Conservation (phyloP, 1,140 invertebrate genomes). For the Contarinia nasturtii region DNA sequence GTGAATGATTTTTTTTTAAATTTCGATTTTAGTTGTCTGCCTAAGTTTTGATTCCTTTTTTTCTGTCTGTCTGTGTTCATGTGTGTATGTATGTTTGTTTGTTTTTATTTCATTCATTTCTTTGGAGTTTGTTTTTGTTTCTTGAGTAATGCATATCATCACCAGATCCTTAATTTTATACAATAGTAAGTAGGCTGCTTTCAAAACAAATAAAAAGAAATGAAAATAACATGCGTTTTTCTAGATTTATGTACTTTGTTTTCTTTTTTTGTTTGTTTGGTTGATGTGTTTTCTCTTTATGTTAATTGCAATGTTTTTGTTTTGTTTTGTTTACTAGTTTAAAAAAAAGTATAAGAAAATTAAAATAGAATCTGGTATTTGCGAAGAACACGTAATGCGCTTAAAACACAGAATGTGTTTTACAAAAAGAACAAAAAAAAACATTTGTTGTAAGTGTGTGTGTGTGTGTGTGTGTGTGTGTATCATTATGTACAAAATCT, state of each 20-base stretch:
- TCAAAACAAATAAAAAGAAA: neutral
- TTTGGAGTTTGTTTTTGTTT: neutral
- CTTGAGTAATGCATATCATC: neutral
- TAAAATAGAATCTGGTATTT: conserved; percentile 11
- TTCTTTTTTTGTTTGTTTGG: neutral
- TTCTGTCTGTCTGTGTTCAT: neutral
- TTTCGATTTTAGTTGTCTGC: too few relatives aligned
- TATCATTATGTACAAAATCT: conserved; percentile 5
- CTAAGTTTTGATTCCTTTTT: neutral
- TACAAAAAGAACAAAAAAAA: neutral
- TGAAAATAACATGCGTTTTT: neutral
- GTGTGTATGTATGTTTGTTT: neutral
- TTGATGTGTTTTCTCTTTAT: neutral
- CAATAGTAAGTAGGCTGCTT: neutral
- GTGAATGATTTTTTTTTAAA: too few relatives aligned
- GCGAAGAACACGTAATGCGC: conserved; percentile 9
- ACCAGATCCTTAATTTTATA: too few relatives aligned
- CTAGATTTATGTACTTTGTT: neutral
- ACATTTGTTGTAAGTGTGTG: conserved; percentile 1
- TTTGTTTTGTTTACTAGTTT: too few relatives aligned
- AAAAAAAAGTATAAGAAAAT: conserved; percentile 5
- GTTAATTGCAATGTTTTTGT: neutral
- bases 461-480: conserved; percentile 3
- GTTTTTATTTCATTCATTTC: neutral
- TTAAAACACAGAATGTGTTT: neutral